Conservation (phyloP, 2,888 invertebrate genomes). For the Ichneumoninae sp. region DNA sequence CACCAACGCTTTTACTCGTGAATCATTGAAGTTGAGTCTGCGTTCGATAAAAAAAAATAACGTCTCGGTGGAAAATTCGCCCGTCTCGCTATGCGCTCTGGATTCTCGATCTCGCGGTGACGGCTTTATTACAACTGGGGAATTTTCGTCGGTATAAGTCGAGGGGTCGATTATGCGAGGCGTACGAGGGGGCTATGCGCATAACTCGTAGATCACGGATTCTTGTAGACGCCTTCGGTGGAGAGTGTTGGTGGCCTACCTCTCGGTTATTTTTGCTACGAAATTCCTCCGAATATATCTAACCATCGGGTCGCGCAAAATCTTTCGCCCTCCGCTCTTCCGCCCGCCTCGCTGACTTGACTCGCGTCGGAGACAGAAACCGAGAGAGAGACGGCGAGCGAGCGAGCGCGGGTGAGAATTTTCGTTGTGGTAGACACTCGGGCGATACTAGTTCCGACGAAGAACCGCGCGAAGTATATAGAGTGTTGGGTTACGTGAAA, state of each 20-base stretch:
- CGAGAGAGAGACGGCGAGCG: background rate
- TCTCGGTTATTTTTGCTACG: constrained; percentile 81
- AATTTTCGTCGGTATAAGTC: constrained; percentile 10
- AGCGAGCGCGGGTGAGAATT: constrained; percentile 4
- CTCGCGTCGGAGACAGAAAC: too few species aligned
- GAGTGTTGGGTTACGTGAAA: constrained; percentile 70
- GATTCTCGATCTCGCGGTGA: constrained; percentile 19
- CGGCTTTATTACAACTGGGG: constrained; percentile 17
- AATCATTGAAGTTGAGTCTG: too few species aligned
- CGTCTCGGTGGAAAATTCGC: background rate
- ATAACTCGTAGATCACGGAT: constrained; percentile 65
- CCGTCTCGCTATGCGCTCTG: background rate
- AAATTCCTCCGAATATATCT: constrained; percentile 83
- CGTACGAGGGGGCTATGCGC: background rate
- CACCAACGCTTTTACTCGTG: too few species aligned
- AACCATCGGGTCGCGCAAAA: constrained; percentile 78
- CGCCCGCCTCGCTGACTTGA: background rate
- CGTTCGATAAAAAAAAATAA: constrained; percentile 1
- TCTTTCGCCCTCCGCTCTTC: constrained; percentile 72
- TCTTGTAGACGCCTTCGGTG: constrained; percentile 71
- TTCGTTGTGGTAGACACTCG: constrained; percentile 13
- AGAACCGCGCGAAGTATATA: constrained; percentile 9
- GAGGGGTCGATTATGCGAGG: constrained; percentile 39
- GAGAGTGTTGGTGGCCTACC: constrained; percentile 71
- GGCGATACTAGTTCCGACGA: background rate